phyloP scores from a whole-genome alignment of 2,113 vertebrate species.

The Malurus elegans region DNA sequence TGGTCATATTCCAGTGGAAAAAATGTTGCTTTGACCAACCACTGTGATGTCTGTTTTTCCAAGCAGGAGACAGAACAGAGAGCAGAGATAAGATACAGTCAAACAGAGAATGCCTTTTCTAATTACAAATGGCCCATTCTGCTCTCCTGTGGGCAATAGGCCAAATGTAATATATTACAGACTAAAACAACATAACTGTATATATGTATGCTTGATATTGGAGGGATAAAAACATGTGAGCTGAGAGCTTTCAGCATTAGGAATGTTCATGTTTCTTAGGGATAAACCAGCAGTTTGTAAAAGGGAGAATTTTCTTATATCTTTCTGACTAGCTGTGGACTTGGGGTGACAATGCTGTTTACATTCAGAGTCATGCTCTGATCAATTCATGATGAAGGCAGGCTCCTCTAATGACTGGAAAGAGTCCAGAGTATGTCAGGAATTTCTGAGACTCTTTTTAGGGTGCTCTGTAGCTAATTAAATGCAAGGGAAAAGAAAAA shows the following conservation, averaged over 20 bases:
- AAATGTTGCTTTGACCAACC: constrained; percentile 61
- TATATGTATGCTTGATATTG: neutral
- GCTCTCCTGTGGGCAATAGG: constrained; percentile 43
- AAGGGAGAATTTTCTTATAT: constrained; percentile 12
- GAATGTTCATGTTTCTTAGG: neutral
- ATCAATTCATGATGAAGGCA: constrained; percentile 46
- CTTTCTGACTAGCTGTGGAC: neutral
- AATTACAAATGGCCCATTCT: constrained; percentile 50
- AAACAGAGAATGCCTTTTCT: constrained; percentile 34
- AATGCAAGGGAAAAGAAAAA: neutral
- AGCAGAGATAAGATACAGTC: constrained; percentile 45
- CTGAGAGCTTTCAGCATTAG: neutral
- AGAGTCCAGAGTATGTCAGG: constrained; percentile 10
- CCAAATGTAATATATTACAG: constrained; percentile 45
- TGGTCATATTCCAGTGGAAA: constrained; percentile 55
- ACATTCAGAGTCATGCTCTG: constrained; percentile 2
- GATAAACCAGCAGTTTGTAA: neutral
- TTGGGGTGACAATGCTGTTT: neutral
- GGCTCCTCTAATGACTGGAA: constrained; percentile 39
- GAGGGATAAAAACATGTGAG: neutral
- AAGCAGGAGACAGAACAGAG: constrained; percentile 54
- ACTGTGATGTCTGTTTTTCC: constrained; percentile 69
- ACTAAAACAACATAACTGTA: neutral
- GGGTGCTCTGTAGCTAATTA: constrained; percentile 50
- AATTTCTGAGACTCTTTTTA: constrained; percentile 31